Conservation (phyloP, 2,797 vertebrate species). For the Liasis olivaceus region DNA sequence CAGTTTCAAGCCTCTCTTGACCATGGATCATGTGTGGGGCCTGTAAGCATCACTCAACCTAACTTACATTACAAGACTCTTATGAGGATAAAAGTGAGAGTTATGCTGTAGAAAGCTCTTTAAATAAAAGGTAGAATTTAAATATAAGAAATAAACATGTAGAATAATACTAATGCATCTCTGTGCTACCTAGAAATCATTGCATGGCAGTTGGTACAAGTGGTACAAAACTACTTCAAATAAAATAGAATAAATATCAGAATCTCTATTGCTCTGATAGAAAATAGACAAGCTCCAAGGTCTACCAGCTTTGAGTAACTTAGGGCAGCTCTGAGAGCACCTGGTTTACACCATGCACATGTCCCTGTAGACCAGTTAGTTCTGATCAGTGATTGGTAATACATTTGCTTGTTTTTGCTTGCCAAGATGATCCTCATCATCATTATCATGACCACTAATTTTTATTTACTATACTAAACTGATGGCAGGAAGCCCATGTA, state of each 20-base stretch:
- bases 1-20: no score
- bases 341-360: background rate
- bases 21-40: no score
- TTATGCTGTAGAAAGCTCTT: background rate
- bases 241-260: background rate
- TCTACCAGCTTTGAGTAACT: background rate
- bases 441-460: background rate
- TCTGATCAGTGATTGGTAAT: background rate
- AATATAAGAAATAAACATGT: background rate
- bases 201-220: background rate
- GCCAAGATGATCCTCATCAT: background rate
- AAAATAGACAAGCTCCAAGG: background rate
- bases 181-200: background rate
- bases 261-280: background rate
- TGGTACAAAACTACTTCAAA: background rate
- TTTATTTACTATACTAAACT: conserved; percentile 1
- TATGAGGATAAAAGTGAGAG: background rate
- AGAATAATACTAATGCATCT: background rate
- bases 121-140: background rate
- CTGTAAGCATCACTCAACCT: background rate
- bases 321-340: background rate
- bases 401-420: background rate
- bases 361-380: background rate
- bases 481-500: background rate
- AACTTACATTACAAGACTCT: background rate